Conservation (phyloP, 2,888 invertebrate genomes). For the Mechanitis messenoides region DNA sequence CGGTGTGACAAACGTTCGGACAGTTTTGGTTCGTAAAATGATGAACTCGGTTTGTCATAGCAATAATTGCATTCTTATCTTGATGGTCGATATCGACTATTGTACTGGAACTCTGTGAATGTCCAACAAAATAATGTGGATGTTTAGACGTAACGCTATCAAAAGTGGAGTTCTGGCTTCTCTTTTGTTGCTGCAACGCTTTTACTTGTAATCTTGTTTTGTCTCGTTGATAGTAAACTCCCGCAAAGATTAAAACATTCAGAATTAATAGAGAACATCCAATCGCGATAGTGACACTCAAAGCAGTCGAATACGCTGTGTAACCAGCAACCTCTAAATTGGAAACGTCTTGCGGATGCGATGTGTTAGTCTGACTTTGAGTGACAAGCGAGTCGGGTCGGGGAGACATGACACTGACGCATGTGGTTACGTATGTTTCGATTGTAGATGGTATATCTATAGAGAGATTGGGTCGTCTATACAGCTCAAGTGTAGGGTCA, state of each 20-base stretch:
- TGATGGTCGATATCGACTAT: constrained; percentile 91
- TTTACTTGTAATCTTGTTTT: constrained; percentile 88
- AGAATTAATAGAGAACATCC: constrained; percentile 88
- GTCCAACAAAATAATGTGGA: constrained; percentile 86
- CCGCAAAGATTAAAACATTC: constrained; percentile 89
- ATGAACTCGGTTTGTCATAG: constrained; percentile 70
- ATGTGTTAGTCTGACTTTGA: constrained; percentile 74
- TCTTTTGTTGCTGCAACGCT: constrained; percentile 81
- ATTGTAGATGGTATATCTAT: constrained; percentile 72
- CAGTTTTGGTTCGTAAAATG: constrained; percentile 70
- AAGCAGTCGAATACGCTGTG: constrained; percentile 84
- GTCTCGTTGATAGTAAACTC: constrained; percentile 88
- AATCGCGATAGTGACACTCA: constrained; percentile 87
- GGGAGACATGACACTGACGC: constrained; percentile 83
- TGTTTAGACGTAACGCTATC: constrained; percentile 81
- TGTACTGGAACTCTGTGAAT: constrained; percentile 87
- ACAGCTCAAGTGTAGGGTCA: constrained; percentile 79
- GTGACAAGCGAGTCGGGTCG: constrained; percentile 77
- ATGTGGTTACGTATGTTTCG: constrained; percentile 81
- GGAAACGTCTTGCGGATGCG: constrained; percentile 85
- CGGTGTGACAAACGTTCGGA: constrained; percentile 77
- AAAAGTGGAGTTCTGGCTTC: constrained; percentile 73
- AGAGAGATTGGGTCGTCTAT: constrained; percentile 78
- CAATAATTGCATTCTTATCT: constrained; percentile 75
- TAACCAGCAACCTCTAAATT: constrained; percentile 87